Conservation (phyloP, 1,140 invertebrate genomes). For the Chionoecetes opilio region DNA sequence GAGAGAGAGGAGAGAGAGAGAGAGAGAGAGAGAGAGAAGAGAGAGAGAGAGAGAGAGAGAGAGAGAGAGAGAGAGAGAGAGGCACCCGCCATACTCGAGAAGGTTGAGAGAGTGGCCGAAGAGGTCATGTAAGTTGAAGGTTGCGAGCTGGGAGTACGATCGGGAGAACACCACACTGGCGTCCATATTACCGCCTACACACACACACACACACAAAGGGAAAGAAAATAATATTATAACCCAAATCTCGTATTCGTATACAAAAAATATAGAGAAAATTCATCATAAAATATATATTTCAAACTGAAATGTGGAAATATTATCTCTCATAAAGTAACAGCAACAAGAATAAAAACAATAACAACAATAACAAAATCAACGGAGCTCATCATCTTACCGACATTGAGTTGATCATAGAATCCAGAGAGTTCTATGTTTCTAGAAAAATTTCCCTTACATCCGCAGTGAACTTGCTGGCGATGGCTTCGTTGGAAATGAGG, state of each 20-base stretch:
- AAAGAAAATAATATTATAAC: not conserved
- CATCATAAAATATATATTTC: too few relatives aligned
- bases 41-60: not conserved
- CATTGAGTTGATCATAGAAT: constrained; percentile 93
- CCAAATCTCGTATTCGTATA: not conserved
- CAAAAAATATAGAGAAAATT: not conserved
- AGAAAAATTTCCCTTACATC: constrained; percentile 94
- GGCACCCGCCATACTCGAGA: constrained; percentile 86
- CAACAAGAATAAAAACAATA: not conserved
- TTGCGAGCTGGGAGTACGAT: constrained; percentile 93
- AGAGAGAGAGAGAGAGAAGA: too few relatives aligned
- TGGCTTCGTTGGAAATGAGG: constrained; percentile 89
- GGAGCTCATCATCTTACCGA: constrained; percentile 84
- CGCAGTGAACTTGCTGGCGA: constrained; percentile 90
- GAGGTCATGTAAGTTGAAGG: constrained; percentile 93
- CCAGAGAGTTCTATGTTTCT: constrained; percentile 94
- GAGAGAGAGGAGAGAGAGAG: too few relatives aligned
- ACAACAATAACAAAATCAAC: not conserved
- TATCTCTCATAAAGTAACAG: too few relatives aligned
- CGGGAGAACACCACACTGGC: constrained; percentile 94
- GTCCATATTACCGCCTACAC: constrained; percentile 88
- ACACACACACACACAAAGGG: not conserved
- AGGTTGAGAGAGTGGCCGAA: constrained; percentile 96
- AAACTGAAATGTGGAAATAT: too few relatives aligned
- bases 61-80: not conserved